Evolutionary conservation across 2,113 vertebrate genomes (phyloP).

Genomic region (Oreocharis arfaki): DNA sequence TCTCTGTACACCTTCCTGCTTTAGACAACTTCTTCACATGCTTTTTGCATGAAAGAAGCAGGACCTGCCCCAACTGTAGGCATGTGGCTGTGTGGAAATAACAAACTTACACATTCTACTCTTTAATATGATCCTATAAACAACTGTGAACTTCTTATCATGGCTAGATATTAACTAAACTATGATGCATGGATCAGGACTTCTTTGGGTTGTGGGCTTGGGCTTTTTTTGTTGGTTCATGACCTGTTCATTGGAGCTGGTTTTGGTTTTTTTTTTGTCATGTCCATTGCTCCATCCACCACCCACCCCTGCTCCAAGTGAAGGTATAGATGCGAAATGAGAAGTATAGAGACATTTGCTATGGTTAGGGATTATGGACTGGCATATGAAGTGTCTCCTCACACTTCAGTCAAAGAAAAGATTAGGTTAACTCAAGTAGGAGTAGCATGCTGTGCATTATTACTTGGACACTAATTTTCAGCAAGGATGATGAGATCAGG

Average conservation of each 20-base stretch:
- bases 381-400: background rate
- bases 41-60: background rate
- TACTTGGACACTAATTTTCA: background rate
- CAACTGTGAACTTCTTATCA: background rate
- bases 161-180: background rate
- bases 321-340: background rate
- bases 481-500: background rate
- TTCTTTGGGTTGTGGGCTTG: background rate
- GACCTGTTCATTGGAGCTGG: rapidly evolving
- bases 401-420: background rate
- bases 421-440: background rate
- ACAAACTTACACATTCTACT: background rate
- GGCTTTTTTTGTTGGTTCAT: background rate
- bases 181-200: background rate
- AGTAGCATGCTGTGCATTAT: background rate
- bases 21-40: background rate
- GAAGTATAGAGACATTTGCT: background rate
- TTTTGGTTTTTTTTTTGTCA: background rate
- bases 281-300: background rate
- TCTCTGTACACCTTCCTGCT: background rate
- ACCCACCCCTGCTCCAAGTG: too few relatives aligned
- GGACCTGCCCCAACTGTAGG: background rate
- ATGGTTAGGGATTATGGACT: background rate
- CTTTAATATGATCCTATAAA: background rate
- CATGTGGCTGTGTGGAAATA: background rate